Percentiles rank a stretch among this genome's conserved stretches.
Evolutionary conservation across 2,888 invertebrate genomes (phyloP).

Genomic region (Pollenia labialis): DNA sequence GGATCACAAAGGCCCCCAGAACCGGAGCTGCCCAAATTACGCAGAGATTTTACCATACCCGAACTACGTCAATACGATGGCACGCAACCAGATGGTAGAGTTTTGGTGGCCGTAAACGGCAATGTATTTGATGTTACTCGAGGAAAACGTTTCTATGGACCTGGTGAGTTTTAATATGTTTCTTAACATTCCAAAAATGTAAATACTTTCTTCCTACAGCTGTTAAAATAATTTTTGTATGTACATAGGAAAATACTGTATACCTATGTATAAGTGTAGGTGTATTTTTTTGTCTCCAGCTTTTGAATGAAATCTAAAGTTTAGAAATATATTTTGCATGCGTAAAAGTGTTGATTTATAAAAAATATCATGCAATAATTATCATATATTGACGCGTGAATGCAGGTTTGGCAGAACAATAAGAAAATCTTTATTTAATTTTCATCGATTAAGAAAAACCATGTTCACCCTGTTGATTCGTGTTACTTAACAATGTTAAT

Average conservation of each 20-base stretch:
- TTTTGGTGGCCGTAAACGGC: slow-evolving; percentile 96
- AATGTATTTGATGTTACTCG: slow-evolving; percentile 97
- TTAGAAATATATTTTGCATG: not conserved
- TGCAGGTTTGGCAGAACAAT: not conserved
- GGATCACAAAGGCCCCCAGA: slow-evolving; percentile 81
- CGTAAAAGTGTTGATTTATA: not conserved
- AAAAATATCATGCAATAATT: not conserved
- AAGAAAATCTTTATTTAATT: not conserved
- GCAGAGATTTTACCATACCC: slow-evolving; percentile 94
- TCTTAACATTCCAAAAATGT: not conserved
- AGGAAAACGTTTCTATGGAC: slow-evolving; percentile 96
- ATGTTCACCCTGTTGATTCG: slow-evolving; percentile 35
- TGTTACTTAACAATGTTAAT: too few relatives aligned
- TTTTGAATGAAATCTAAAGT: too few relatives aligned
- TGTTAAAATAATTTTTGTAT: not conserved
- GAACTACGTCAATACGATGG: slow-evolving; percentile 95
- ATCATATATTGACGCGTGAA: not conserved
- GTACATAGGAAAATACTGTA: not conserved
- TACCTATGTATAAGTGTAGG: slow-evolving; percentile 3
- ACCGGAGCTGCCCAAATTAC: slow-evolving; percentile 91
- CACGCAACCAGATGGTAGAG: slow-evolving; percentile 92
- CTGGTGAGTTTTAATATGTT: slow-evolving; percentile 87
- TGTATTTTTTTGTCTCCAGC: not conserved
- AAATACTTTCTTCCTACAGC: not conserved
- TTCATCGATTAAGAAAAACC: not conserved